Conservation (phyloP, 2,113 vertebrate species). For the Hyaena hyaena region DNA sequence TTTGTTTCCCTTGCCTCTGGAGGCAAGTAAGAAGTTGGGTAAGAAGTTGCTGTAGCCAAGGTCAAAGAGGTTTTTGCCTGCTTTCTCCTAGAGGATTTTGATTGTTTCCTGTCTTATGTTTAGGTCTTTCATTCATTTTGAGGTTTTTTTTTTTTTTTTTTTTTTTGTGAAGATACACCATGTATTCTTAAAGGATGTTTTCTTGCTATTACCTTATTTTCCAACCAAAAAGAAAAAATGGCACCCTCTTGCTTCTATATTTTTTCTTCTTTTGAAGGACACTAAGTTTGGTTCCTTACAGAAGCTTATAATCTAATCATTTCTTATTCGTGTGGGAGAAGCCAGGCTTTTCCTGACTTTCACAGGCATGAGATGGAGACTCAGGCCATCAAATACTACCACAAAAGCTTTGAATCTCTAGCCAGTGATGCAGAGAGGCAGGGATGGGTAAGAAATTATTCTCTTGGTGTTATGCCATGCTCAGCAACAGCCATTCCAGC, state of each 20-base stretch:
- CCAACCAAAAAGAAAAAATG: neutral
- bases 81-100: too few species aligned
- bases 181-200: neutral
- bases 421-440: neutral
- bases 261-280: neutral
- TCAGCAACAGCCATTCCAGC: neutral
- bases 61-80: too few species aligned
- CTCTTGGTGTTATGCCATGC: neutral
- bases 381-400: neutral
- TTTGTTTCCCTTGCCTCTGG: too few species aligned
- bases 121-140: too few species aligned
- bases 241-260: neutral
- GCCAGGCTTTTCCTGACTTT: neutral
- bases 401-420: neutral
- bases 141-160: too few species aligned
- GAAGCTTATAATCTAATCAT: neutral
- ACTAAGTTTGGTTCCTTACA: neutral
- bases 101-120: too few species aligned
- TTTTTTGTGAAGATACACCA: neutral
- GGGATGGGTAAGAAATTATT: neutral
- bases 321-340: neutral
- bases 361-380: neutral
- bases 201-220: neutral
- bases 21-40: too few species aligned
- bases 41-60: too few species aligned